phyloP scores from a whole-genome alignment of 1,140 invertebrate genomes.

The Mya arenaria region DNA sequence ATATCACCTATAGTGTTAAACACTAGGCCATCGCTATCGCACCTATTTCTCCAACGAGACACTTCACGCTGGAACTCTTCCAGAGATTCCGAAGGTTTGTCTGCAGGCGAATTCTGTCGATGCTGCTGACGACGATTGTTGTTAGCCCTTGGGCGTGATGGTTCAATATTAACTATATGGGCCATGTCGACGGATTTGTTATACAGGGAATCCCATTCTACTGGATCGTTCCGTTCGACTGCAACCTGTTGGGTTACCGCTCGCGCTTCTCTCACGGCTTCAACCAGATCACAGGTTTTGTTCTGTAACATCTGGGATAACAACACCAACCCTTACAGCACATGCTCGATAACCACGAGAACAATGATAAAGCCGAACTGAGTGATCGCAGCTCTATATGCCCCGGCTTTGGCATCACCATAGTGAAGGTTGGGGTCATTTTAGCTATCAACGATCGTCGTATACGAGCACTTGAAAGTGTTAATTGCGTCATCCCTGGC shows the following conservation, averaged over 20 bases:
- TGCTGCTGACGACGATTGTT: not conserved
- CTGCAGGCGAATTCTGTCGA: conserved; percentile 4
- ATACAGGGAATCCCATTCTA: not conserved
- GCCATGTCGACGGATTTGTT: conserved; percentile 17
- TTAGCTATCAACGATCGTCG: not conserved
- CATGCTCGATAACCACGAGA: conserved; percentile 4
- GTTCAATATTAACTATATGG: not conserved
- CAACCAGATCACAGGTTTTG: conserved; percentile 15
- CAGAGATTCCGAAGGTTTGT: not conserved
- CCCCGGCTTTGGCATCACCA: conserved; percentile 2
- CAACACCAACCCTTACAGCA: not conserved
- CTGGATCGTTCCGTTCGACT: not conserved
- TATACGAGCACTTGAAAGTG: not conserved
- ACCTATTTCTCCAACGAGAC: not conserved
- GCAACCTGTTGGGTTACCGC: not conserved
- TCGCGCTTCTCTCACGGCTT: not conserved
- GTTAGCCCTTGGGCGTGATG: not conserved
- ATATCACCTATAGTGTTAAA: not conserved
- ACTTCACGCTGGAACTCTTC: not conserved
- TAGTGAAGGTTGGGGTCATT: not conserved
- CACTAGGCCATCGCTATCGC: not conserved
- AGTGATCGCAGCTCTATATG: not conserved
- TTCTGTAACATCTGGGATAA: conserved; percentile 4
- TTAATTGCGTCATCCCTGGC: no score
- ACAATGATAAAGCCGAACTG: conserved; percentile 8